phyloP scores from a whole-genome alignment of 2,888 invertebrate species.

The Baronia brevicornis region DNA sequence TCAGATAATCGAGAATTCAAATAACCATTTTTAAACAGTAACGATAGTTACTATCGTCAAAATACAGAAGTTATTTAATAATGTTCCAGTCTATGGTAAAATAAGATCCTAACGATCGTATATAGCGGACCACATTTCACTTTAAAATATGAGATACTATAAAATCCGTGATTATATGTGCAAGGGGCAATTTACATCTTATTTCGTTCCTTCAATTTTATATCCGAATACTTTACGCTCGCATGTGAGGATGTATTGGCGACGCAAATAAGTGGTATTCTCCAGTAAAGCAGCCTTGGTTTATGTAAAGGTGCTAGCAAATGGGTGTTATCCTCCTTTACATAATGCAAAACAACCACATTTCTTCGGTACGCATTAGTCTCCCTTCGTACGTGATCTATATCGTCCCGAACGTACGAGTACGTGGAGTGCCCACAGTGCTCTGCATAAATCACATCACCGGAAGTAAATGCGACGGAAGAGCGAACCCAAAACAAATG shows the following conservation, averaged over 20 bases:
- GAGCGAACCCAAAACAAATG: constrained; percentile 55
- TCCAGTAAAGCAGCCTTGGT: constrained; percentile 49
- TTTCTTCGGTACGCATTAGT: constrained; percentile 43
- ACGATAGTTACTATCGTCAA: no score
- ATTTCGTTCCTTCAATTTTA: constrained; percentile 57
- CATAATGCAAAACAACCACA: constrained; percentile 44
- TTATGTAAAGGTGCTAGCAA: constrained; percentile 42
- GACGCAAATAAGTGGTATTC: constrained; percentile 62
- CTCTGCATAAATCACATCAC: constrained; percentile 44
- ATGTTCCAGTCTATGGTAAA: constrained; percentile 16
- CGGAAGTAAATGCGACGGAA: constrained; percentile 49
- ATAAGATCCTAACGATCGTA: constrained; percentile 42
- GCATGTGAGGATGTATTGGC: constrained; percentile 47
- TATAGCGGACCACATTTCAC: constrained; percentile 49
- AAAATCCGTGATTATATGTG: constrained; percentile 52
- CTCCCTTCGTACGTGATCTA: constrained; percentile 37
- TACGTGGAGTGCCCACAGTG: constrained; percentile 31
- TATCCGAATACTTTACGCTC: constrained; percentile 48
- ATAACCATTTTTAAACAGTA: not conserved
- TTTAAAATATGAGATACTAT: constrained; percentile 48
- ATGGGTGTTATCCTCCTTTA: constrained; percentile 43
- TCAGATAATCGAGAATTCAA: constrained; percentile 7
- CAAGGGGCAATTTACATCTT: constrained; percentile 54
- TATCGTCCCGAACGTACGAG: constrained; percentile 30
- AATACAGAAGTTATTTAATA: no score